Evolutionary conservation across 2,888 invertebrate genomes (phyloP), one percentile per base, ranked within the genome.

Genomic region (Eumacrocentrus americanus): DNA sequence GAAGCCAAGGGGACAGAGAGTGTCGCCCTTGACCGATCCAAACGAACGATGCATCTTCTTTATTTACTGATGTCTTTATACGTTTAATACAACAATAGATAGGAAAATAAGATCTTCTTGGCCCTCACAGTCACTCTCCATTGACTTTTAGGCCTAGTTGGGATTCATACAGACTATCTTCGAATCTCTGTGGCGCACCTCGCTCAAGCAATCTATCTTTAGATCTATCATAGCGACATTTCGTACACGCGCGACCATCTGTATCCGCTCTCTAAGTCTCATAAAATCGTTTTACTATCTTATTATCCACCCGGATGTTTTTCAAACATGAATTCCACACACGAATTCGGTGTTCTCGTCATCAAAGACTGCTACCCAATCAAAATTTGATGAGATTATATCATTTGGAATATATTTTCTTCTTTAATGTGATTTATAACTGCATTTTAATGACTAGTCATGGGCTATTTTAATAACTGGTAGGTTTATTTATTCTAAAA

Each of bases 1-100:
- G 82, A 95, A 95, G 46, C 95, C 95, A 79, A 95, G 84, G 65
- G 94, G 95, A 81, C 95, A 95, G 72, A 95, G 82, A 66, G 94
- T 91, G 82, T 95, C 95, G 73, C 91, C 91, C 82, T 92, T 93
- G 78, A 90, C 90, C 78, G 90, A 82, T 40, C 90, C 89, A 80
- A 89, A 90, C 78, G 89, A 59, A 50, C 66, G 81, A 82, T 90
- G 89, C 90, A 90, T 90, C 66, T 71, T n/a, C n/a, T n/a, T n/a
- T n/a, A n/a, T n/a, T n/a, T n/a, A n/a, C n/a, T n/a, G n/a, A n/a
- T n/a, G n/a, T n/a, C n/a, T n/a, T n/a, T n/a, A n/a, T n/a, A n/a
- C n/a, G 23, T 52, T 20, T 25, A 14, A 22, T 52, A 50, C 29
- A 6, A 22, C 16, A 34, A 42, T 22, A n/a, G 6, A 40, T 14